These are phyloP conservation scores for Macrocentrus cingulum DNA, from an alignment of 1,140 invertebrate species.

Conservation along the genomic window DNA sequence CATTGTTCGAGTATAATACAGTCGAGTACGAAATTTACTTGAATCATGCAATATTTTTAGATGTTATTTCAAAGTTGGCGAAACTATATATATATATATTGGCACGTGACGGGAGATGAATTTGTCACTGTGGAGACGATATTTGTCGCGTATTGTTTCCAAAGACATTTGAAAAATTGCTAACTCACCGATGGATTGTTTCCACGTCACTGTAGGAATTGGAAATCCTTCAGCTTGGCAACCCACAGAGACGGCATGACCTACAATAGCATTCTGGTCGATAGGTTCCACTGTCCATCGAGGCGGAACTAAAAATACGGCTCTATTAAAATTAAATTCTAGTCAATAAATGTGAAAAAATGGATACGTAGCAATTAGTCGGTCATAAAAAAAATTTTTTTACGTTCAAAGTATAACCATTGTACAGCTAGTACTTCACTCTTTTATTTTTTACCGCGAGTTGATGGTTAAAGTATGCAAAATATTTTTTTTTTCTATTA, in stretches of 20 bases:
- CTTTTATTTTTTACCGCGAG: no score
- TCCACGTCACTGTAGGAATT: conserved; percentile 84
- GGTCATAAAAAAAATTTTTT: neutral
- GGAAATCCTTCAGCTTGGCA: conserved; percentile 91
- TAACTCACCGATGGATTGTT: conserved; percentile 74
- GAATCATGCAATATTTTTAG: conserved; percentile 10
- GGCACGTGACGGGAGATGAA: no score
- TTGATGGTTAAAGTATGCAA: no score
- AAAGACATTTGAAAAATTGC: neutral
- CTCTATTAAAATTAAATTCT: conserved; percentile 25
- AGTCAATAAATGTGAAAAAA: neutral
- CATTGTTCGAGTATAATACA: conserved; percentile 22
- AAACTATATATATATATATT: no score
- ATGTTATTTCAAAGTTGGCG: no score
- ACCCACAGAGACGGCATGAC: conserved; percentile 81
- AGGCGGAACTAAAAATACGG: conserved; percentile 76
- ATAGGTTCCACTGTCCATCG: conserved; percentile 86
- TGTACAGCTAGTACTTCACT: no score
- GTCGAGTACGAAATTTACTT: conserved; percentile 2
- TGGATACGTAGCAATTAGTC: neutral
- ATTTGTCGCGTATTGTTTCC: neutral
- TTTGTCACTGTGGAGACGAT: neutral
- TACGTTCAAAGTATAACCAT: no score
- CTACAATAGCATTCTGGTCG: conserved; percentile 81
- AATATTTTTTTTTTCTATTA: no score